Base-by-base conservation (phyloP, 1,140 invertebrate species). In the Pararge aegeria region DNA sequence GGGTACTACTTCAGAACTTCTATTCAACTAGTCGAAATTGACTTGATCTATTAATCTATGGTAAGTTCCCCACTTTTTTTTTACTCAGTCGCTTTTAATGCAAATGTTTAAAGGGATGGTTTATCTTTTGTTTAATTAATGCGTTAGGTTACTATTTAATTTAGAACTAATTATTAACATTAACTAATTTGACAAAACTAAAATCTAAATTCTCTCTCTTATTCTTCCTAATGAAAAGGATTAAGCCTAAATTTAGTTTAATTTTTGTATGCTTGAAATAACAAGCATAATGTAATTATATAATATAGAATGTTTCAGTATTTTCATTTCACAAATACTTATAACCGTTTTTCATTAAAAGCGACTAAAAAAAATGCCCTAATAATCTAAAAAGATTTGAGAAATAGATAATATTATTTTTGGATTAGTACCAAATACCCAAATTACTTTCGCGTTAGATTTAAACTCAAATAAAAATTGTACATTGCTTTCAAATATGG, bases 1-100 rank as follows among this genome's bases (percentile, higher is more conserved):
- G 24, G 18, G 18, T 27, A 42, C 24, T 52, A 46, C 13, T 50
- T 13, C 34, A 52, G 9, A 53, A 57, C 57, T 56, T 61, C 65
- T 70, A 70, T 70, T 50, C 27, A 57, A 57, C 72, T 75, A 77
- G 64, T 72, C 62, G 27, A 27, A 80, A 80, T 82, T 82, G 75
- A 80, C 79, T 64, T 68, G 68, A 21, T 49, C 77, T 80, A 80
- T 34, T 69, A 64, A 61, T 53, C 71, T 78, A 79, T 62, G 27
- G 70, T 75, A 78, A 69, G 27, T 66, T 63, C 69, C 58, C 68
- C 64, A 57, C 48, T 50, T 24, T 34, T 30, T 30, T 38, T 13
- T 27, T 27, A 42, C 42, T 21, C n/a, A 37, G 27, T 42, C 13
- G 40, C 18, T 42, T 42, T 42, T 42, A 42, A 18, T 42, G 16